phyloP scores from a whole-genome alignment of 2,888 invertebrate species.

The Dusona sp. region DNA sequence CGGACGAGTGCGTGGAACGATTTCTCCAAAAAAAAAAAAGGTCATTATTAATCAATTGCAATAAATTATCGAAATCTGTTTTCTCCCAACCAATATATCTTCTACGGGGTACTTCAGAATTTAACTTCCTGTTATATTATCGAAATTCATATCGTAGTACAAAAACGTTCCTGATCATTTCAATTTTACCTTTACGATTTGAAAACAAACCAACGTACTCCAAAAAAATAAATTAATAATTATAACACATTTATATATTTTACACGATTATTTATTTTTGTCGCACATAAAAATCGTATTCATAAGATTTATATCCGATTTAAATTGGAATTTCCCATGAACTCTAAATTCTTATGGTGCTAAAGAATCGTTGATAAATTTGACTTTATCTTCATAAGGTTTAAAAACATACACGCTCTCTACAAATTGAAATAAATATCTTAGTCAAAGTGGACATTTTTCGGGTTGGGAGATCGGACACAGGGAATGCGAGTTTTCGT shows the following conservation, averaged over 20 bases:
- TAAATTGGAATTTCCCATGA: not conserved
- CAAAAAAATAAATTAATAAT: not conserved
- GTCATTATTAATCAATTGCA: conserved; percentile 1
- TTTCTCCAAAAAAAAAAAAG: not conserved
- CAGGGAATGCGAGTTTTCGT: not conserved
- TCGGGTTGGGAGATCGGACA: not conserved
- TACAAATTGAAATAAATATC: not conserved
- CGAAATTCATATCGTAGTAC: not conserved
- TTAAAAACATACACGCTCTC: not conserved
- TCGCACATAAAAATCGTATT: not conserved
- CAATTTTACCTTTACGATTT: not conserved
- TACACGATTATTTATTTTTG: not conserved
- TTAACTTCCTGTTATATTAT: not conserved
- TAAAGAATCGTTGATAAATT: not conserved
- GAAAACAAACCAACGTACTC: not conserved
- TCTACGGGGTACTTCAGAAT: not conserved
- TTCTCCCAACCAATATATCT: not conserved
- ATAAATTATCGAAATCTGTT: not conserved
- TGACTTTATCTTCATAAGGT: not conserved
- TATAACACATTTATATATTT: not conserved
- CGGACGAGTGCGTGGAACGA: not conserved
- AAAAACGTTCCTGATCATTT: not conserved
- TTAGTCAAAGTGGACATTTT: not conserved
- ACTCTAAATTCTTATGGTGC: not conserved
- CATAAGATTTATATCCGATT: not conserved